These are phyloP conservation scores for Miichthys miiuy DNA, from an alignment of 2,797 vertebrate genomes.

Conservation along the genomic window DNA sequence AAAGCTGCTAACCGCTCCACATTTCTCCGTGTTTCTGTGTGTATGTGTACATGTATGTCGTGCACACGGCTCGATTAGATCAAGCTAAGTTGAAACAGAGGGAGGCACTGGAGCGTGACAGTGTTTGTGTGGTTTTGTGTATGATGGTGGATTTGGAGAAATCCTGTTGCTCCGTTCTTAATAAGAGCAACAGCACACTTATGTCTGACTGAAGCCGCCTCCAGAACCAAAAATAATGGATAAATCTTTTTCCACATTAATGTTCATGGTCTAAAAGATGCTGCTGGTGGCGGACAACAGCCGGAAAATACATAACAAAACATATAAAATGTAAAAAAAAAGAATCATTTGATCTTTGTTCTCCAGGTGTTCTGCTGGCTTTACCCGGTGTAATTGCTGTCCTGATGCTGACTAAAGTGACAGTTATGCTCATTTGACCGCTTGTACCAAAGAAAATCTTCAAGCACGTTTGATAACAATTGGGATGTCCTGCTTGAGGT, in stretches of 20 bases:
- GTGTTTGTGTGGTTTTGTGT: slow-evolving; percentile 59
- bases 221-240: slow-evolving; percentile 48
- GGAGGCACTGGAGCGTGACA: slow-evolving; percentile 46
- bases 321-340: background rate
- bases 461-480: slow-evolving; percentile 58
- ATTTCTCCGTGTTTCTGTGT: slow-evolving; percentile 7
- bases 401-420: slow-evolving; percentile 22
- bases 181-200: slow-evolving; percentile 37
- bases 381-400: slow-evolving; percentile 12
- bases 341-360: slow-evolving; percentile 13
- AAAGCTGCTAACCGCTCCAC: slow-evolving; percentile 27
- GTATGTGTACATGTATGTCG: slow-evolving; percentile 23
- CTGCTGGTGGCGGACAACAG: background rate
- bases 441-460: slow-evolving; percentile 44
- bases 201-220: slow-evolving; percentile 30
- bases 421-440: slow-evolving; percentile 38
- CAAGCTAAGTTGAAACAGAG: slow-evolving; percentile 54
- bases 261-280: slow-evolving; percentile 21
- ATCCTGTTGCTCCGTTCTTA: slow-evolving; percentile 44
- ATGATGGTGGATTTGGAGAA: slow-evolving; percentile 62
- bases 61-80: slow-evolving; percentile 47
- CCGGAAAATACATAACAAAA: slow-evolving; percentile 10
- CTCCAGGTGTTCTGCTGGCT: background rate
- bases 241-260: slow-evolving; percentile 36
- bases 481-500: slow-evolving; percentile 64